Base-by-base conservation (phyloP, 2,113 vertebrate genomes). In the Athene cunicularia region DNA sequence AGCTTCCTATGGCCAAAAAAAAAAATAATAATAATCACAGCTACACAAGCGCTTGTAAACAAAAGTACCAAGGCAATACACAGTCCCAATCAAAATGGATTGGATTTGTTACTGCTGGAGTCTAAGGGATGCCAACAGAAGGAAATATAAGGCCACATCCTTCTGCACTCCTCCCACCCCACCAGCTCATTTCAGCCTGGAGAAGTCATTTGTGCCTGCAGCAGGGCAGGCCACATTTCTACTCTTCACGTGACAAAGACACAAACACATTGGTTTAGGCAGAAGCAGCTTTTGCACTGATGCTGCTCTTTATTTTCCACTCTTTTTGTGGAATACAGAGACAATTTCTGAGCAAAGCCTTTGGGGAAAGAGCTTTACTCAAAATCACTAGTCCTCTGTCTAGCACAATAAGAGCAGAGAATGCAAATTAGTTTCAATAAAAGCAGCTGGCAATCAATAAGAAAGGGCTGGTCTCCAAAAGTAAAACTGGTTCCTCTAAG, bases 341-440 rank as follows among this genome's bases (percentile, higher is more conserved):
- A 95, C 95, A 95, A 95, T 97, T 95, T 93, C 84, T 74, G 33
- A 91, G 96, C 85, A 97, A 89, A 93, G 91, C 63, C 93, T 94
- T 93, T 92, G 7, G 41, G 88, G 93, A 93, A 91, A 86, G 90
- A 94, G 94, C 89, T 95, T 95, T 96, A 83, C 93, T 95, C 95
- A 94, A 97, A 97, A 97, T 96, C 96, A 97, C 80, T 95, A 92
- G 91, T 94, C 89, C 63, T 96, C 93, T 96, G 96, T 95, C 93
- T 96, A 88, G 93, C 96, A 96, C 94, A 96, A 86, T 93, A 93
- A 97, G 71, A 97, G 82, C 73, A 93, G 92, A 91, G 96, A 98
- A 98, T 97, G 96, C 90, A 97, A 96, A 98, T 97, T 58, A 97
- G 94, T 93, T 95, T 87, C 67, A 86, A 90, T 96, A 93, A 97